A percentile compares a stretch with the other conserved stretches of the same genome.
phyloP scores from a whole-genome alignment of 2,113 vertebrate species.

The Muntiacus muntjak region DNA sequence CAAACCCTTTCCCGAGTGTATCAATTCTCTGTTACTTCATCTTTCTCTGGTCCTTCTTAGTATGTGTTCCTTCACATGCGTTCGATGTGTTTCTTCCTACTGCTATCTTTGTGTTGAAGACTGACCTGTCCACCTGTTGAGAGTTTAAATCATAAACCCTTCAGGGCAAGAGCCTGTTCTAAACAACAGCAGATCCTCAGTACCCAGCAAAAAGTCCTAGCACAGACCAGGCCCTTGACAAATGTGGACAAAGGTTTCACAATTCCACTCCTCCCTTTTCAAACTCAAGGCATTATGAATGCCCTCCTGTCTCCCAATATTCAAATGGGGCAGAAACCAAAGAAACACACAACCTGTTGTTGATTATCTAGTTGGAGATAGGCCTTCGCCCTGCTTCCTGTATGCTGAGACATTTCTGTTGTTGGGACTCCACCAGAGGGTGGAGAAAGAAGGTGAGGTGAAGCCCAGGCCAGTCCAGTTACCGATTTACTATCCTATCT shows the following conservation, averaged over 20 bases:
- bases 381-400: conserved; percentile 53
- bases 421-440: not conserved
- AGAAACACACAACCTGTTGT: conserved; percentile 38
- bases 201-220: not conserved
- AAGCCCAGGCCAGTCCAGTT: not conserved
- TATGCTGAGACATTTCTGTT: conserved; percentile 38
- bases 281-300: conserved; percentile 5
- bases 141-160: not conserved
- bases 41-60: not conserved
- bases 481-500: conserved; percentile 9
- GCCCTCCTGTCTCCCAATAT: not conserved
- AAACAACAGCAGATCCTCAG: not conserved
- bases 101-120: not conserved
- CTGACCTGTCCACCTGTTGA: not conserved
- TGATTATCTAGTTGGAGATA: conserved; percentile 41
- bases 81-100: not conserved
- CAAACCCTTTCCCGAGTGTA: not conserved
- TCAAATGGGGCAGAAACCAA: conserved; percentile 16
- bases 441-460: not conserved
- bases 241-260: not conserved
- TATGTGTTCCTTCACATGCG: not conserved
- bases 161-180: not conserved
- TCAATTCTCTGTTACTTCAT: not conserved
- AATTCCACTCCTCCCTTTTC: not conserved
- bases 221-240: not conserved